Percentiles rank a stretch among this genome's conserved stretches.
These are phyloP conservation scores for Conops quadrifasciatus DNA, from an alignment of 2,888 invertebrate species.

Conservation along the genomic window DNA sequence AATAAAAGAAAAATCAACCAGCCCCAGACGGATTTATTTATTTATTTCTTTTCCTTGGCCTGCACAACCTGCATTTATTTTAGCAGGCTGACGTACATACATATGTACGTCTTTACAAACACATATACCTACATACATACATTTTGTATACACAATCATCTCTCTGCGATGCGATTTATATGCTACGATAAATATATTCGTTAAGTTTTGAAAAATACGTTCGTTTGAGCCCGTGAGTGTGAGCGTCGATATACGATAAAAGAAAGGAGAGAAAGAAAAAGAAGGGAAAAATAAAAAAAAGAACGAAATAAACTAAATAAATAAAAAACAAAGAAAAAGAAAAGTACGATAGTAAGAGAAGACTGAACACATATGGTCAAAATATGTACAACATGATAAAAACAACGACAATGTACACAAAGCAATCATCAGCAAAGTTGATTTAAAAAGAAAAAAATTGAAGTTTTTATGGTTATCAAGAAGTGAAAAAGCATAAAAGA, in stretches of 20 bases:
- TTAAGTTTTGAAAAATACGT: not conserved
- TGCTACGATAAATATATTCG: not conserved
- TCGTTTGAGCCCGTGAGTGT: not conserved
- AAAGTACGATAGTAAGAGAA: not conserved
- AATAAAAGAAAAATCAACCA: not conserved
- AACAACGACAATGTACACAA: slow-evolving; percentile 2
- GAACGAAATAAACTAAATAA: not conserved
- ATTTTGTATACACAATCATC: too few species aligned
- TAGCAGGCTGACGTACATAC: not conserved
- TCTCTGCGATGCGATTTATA: too few species aligned
- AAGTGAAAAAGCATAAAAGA: not conserved
- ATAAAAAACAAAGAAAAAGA: not conserved
- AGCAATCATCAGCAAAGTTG: not conserved
- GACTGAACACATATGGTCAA: slow-evolving; percentile 12
- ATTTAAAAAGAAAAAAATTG: not conserved
- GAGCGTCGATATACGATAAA: not conserved
- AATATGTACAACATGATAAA: slow-evolving; percentile 6
- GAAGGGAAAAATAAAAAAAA: not conserved
- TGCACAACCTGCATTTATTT: not conserved
- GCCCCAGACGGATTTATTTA: not conserved
- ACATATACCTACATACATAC: not conserved
- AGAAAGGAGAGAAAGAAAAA: not conserved
- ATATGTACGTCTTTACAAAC: not conserved
- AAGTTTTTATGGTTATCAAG: slow-evolving; percentile 10
- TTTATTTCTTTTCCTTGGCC: not conserved